A percentile compares a stretch with the other conserved stretches of the same genome.
These are phyloP conservation scores for Eretmochelys imbricata DNA, from an alignment of 2,113 vertebrate genomes.

Conservation along the genomic window DNA sequence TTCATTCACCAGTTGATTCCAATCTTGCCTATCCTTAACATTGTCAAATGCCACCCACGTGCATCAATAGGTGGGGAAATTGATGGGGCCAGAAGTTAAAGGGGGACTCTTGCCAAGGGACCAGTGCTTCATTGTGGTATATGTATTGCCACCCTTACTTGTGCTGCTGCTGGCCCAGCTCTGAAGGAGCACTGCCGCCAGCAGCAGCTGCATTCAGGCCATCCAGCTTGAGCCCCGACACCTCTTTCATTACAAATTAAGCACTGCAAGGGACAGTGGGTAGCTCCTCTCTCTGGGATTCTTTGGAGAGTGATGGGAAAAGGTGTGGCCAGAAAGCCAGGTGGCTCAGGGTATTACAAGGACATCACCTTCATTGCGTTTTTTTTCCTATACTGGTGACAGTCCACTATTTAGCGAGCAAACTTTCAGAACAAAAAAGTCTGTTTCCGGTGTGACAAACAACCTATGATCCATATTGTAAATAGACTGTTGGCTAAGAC, in stretches of 20 bases:
- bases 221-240: background rate
- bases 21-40: background rate
- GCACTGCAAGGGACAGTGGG: background rate
- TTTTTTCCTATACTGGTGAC: background rate
- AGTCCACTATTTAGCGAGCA: background rate
- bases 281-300: background rate
- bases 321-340: background rate
- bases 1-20: background rate
- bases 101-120: too few relatives aligned
- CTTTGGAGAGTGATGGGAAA: background rate
- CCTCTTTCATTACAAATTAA: background rate
- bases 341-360: background rate
- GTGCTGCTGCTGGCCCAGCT: background rate
- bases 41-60: background rate
- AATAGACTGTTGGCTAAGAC: background rate
- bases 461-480: background rate
- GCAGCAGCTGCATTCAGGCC: background rate
- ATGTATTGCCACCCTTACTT: too few relatives aligned
- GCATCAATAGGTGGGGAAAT: too few relatives aligned
- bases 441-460: background rate
- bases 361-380: background rate
- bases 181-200: too few relatives aligned
- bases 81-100: too few relatives aligned
- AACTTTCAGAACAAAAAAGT: background rate
- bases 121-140: too few relatives aligned